Evolutionary conservation across 1,140 invertebrate genomes (phyloP).

Genomic region (Aphaenogaster rudis): DNA sequence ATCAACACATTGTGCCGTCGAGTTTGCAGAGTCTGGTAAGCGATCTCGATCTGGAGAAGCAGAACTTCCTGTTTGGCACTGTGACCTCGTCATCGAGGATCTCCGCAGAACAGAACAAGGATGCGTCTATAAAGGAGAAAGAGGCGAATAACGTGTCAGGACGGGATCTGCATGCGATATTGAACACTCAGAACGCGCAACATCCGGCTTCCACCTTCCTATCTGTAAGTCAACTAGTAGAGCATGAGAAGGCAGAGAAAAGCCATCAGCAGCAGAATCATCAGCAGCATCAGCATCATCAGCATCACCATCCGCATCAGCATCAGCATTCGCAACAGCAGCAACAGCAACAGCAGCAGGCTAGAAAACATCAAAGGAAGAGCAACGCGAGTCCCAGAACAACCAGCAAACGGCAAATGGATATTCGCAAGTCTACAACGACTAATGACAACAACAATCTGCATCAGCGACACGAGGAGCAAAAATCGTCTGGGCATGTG

Average conservation of each 20-base stretch:
- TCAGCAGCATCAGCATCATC: conserved; percentile 74
- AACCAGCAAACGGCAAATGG: conserved; percentile 83
- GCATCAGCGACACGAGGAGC: conserved; percentile 82
- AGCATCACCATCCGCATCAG: conserved; percentile 70
- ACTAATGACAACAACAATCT: conserved; percentile 73
- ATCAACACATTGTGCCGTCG: conserved; percentile 86
- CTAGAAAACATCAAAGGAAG: conserved; percentile 81
- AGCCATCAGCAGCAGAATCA: conserved; percentile 77
- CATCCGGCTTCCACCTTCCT: conserved; percentile 86
- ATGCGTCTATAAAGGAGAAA: conserved; percentile 80
- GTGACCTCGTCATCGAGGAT: conserved; percentile 75
- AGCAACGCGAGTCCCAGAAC: conserved; percentile 82
- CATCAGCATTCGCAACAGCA: conserved; percentile 77
- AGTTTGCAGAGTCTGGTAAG: conserved; percentile 88
- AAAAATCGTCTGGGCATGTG: conserved; percentile 77
- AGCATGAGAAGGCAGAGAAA: conserved; percentile 88
- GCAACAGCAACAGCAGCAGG: conserved; percentile 70
- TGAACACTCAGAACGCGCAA: conserved; percentile 81
- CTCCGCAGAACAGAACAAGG: conserved; percentile 77
- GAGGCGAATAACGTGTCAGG: conserved; percentile 71
- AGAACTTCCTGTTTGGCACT: conserved; percentile 84
- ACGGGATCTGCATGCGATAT: conserved; percentile 81
- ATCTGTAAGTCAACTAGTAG: conserved; percentile 90
- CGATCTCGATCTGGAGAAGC: conserved; percentile 87
- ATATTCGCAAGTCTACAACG: conserved; percentile 81